Conservation (phyloP, 2,888 invertebrate genomes). For the Keiferia lycopersicella region DNA sequence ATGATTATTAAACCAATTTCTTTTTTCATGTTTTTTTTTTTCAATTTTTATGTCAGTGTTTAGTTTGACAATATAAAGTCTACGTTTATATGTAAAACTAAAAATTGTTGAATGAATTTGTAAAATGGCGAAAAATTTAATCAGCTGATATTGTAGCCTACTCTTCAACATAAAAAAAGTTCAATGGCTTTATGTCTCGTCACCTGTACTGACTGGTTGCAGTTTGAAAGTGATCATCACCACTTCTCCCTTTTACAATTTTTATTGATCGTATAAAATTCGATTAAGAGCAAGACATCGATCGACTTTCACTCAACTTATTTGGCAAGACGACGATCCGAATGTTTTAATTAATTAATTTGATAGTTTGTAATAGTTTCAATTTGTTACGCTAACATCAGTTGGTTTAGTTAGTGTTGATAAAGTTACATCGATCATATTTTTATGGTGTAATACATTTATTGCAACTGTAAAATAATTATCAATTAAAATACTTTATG, state of each 20-base stretch:
- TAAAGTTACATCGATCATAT: slow-evolving; percentile 8
- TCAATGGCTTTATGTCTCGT: background rate
- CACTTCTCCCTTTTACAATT: background rate
- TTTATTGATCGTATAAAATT: slow-evolving; percentile 22
- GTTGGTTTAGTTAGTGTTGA: slow-evolving; percentile 8
- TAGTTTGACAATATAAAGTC: too few relatives aligned
- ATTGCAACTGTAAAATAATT: background rate
- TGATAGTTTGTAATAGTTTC: slow-evolving; percentile 22
- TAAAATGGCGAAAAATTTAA: too few relatives aligned
- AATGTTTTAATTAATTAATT: slow-evolving; percentile 25
- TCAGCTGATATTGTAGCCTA: too few relatives aligned
- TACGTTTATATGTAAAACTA: too few relatives aligned
- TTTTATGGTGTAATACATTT: slow-evolving; percentile 15
- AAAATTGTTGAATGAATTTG: too few relatives aligned
- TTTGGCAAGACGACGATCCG: slow-evolving; percentile 18
- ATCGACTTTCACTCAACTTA: slow-evolving; percentile 35
- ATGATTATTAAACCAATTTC: too few relatives aligned
- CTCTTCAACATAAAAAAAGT: too few relatives aligned
- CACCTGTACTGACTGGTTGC: background rate
- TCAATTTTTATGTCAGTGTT: too few relatives aligned
- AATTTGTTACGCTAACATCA: slow-evolving; percentile 19
- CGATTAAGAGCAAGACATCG: slow-evolving; percentile 18
- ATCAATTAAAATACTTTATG: background rate
- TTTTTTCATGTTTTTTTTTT: too few relatives aligned
- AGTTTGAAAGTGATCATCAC: background rate